Evolutionary conservation across 2,888 invertebrate species (phyloP), one percentile per base, ranked within the genome.

Genomic region (Chromoteleia sp.): DNA sequence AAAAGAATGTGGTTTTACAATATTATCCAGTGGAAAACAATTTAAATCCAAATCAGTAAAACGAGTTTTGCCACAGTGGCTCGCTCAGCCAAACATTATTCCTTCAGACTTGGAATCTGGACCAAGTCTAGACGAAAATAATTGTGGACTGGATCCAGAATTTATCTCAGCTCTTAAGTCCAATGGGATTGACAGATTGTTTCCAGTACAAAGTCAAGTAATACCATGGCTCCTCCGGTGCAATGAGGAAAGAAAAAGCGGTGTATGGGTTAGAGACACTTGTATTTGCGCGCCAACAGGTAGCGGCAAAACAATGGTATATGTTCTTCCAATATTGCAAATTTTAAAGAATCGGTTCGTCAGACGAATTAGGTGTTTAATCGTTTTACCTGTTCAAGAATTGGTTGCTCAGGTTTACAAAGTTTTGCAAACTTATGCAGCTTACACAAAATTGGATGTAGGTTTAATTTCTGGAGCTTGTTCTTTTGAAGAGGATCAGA

Each of bases 241-340:
- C 81, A 93, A 95, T 84, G 90, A 93, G 82, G 92, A 94, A 84
- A 93, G 94, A 71, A 89, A 92, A 86, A 92, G 93, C 25, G 93
- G 95, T 85, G 85, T 84, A 77, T 95, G 96, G 92, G 96, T 97
- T 0, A 94, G 96, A 84, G 99, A 99, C 91, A 93, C 98, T 61
- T 99, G 99, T 92, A 97, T 99, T 25, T 98, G 98, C 43, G 98
- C 99, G 14, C 98, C 99, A 0, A 99, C 99, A 0, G 99, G 98
- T 14, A 98, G 98, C 93, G 99, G 99, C 15, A 99, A 99, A 93
- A 99, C 99, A 0, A 92, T 99, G 74, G 96, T 98, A 1, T 99
- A 97, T 94, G 97, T 97, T 54, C 92, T 99, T 81, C 99, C 99
- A 5, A 95, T 99, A 52, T 93, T 99, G 36, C 91, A 95, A 93